Conservation (phyloP, 2,888 invertebrate species). For the Amphipoea oculea region DNA sequence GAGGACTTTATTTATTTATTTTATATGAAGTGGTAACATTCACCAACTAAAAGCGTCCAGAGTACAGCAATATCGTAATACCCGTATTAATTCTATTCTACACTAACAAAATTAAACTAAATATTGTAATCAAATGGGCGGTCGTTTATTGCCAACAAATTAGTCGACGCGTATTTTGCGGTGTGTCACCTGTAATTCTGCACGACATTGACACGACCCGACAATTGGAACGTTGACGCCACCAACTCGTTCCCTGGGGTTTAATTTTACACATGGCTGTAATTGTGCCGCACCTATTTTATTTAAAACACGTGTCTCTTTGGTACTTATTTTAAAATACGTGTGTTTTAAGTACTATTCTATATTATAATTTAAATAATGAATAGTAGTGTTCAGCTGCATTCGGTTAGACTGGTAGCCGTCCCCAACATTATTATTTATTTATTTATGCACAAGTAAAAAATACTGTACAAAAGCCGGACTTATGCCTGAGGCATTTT, state of each 20-base stretch:
- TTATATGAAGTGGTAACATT: no score
- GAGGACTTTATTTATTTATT: no score
- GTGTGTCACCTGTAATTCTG: constrained; percentile 44
- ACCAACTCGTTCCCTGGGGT: constrained; percentile 24
- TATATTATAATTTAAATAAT: background rate
- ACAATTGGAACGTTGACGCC: constrained; percentile 45
- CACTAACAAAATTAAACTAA: constrained; percentile 18
- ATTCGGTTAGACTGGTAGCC: background rate
- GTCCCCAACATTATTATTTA: no score
- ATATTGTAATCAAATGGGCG: constrained; percentile 28
- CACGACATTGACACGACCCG: constrained; percentile 41
- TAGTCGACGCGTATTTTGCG: constrained; percentile 28
- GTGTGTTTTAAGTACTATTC: background rate
- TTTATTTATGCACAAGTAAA: no score
- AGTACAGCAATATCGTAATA: background rate
- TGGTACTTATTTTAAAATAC: background rate
- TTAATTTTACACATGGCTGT: constrained; percentile 42
- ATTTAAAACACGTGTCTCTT: constrained; percentile 7
- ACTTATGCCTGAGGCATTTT: no score
- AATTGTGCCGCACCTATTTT: constrained; percentile 44
- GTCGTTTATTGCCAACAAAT: constrained; percentile 24
- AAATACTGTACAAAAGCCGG: no score
- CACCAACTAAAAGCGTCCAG: background rate
- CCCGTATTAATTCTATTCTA: background rate
- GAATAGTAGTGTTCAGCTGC: background rate